phyloP scores from a whole-genome alignment of 2,113 vertebrate species.

The Trogon surrucura region DNA sequence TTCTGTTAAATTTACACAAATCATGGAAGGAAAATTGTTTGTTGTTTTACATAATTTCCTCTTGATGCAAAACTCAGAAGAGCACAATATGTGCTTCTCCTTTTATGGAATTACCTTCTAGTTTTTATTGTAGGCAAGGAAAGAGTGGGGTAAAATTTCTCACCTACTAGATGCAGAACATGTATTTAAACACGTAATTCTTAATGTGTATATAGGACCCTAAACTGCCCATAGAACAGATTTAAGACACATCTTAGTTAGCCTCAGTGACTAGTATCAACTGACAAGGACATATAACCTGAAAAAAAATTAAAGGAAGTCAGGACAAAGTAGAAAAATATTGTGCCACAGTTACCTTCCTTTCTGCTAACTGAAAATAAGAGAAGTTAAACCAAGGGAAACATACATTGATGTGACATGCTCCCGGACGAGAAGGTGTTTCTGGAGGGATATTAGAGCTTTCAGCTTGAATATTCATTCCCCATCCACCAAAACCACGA shows the following conservation, averaged over 20 bases:
- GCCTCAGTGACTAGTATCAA: not conserved
- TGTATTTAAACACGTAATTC: not conserved
- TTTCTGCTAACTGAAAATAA: not conserved
- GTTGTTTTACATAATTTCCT: not conserved
- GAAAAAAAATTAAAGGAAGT: not conserved
- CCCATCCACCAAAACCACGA: not conserved
- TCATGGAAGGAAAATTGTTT: not conserved
- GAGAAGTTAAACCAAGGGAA: not conserved
- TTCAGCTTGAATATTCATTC: not conserved
- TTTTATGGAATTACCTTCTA: not conserved
- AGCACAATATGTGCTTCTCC: not conserved
- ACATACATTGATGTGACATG: accelerated
- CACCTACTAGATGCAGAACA: not conserved
- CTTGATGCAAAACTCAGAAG: not conserved
- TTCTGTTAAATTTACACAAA: not conserved
- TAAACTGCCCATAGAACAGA: not conserved
- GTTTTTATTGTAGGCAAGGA: not conserved
- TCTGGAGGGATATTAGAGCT: not conserved
- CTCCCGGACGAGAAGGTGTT: not conserved
- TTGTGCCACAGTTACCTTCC: not conserved
- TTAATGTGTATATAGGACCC: accelerated
- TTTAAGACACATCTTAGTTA: not conserved
- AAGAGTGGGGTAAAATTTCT: not conserved
- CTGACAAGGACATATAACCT: not conserved
- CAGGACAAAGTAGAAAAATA: not conserved